phyloP scores from a whole-genome alignment of 53 echinoderm and acorn worm genomes.

The Temnopleurus reevesii region DNA sequence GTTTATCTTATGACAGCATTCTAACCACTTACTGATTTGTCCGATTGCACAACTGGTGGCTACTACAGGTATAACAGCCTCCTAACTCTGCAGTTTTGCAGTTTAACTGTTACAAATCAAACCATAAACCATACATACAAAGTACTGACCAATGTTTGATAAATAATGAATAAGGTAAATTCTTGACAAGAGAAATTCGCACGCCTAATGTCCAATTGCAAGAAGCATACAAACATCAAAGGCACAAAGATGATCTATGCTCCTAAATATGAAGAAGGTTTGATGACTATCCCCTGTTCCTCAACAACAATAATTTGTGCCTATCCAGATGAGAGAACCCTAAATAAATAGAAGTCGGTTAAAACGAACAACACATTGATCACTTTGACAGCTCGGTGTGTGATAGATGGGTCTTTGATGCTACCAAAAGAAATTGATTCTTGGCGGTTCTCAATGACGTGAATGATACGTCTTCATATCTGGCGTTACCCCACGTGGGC shows the following conservation, averaged over 20 bases:
- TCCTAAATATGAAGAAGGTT: neutral
- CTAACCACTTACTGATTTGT: no score
- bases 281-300: neutral
- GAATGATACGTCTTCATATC: constrained; percentile 15
- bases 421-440: constrained; percentile 11
- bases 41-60: no score
- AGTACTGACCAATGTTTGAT: no score
- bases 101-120: no score
- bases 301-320: neutral
- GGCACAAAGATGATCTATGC: neutral
- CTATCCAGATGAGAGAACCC: neutral
- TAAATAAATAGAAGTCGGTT: constrained; percentile 12
- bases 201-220: no score
- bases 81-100: no score
- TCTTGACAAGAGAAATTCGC: no score
- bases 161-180: no score
- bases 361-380: neutral
- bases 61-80: no score
- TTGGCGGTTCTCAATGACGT: constrained; percentile 3
- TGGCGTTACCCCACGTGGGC: neutral
- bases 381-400: neutral
- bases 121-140: no score
- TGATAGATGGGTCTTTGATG: constrained; percentile 29
- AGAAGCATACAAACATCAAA: no score
- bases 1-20: no score